Percentiles rank a stretch among this genome's conserved stretches.
These are phyloP conservation scores for Lacanobia wlatinum DNA, from an alignment of 2,888 invertebrate genomes.

Conservation along the genomic window DNA sequence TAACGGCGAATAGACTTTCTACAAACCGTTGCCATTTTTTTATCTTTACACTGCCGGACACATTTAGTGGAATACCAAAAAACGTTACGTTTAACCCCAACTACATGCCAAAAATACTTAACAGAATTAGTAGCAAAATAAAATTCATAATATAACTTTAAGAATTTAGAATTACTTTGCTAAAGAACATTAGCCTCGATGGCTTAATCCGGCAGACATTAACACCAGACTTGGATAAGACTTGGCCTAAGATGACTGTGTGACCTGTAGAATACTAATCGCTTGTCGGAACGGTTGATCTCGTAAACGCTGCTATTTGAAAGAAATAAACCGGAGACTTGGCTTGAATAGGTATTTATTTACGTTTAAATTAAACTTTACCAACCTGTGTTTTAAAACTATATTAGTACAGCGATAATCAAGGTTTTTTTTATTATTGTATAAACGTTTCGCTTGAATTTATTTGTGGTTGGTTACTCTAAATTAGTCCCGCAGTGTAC, in stretches of 20 bases:
- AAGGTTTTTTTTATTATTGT: neutral
- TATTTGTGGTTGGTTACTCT: neutral
- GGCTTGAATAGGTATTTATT: slow-evolving; percentile 27
- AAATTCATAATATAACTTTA: slow-evolving; percentile 12
- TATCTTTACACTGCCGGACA: slow-evolving; percentile 53
- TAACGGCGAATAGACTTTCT: slow-evolving; percentile 49
- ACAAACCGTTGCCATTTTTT: slow-evolving; percentile 61
- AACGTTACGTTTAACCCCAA: slow-evolving; percentile 21
- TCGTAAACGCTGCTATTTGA: slow-evolving; percentile 52
- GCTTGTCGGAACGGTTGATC: slow-evolving; percentile 42
- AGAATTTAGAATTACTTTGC: slow-evolving; percentile 43
- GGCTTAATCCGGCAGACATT: slow-evolving; percentile 49
- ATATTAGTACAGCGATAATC: neutral
- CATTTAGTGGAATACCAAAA: slow-evolving; percentile 43
- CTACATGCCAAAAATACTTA: slow-evolving; percentile 37
- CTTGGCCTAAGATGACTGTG: slow-evolving; percentile 51
- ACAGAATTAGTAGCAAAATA: slow-evolving; percentile 12
- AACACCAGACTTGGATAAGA: slow-evolving; percentile 58
- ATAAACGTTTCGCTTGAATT: neutral
- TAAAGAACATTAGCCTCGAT: slow-evolving; percentile 33
- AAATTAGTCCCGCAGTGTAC: slow-evolving; percentile 48
- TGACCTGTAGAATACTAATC: slow-evolving; percentile 55
- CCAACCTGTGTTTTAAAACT: neutral
- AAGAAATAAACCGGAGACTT: slow-evolving; percentile 36
- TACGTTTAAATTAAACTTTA: slow-evolving; percentile 25